Base-by-base conservation (phyloP, 2,113 vertebrate species). In the Dromas ardeola region DNA sequence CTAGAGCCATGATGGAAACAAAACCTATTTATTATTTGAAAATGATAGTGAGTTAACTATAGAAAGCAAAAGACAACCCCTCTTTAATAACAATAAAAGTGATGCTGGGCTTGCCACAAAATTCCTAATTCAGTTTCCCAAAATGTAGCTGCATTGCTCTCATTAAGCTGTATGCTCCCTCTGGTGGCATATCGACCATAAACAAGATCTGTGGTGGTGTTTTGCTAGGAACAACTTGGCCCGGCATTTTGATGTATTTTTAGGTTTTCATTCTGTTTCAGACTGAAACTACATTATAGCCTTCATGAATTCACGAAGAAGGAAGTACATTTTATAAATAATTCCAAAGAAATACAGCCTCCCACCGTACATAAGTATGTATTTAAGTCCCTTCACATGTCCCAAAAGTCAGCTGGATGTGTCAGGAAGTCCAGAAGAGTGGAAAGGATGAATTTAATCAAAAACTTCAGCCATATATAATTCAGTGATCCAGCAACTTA, bases 401-500 rank as follows among this genome's bases (percentile, higher is more conserved):
- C 61, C 32, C 32, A 47, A 11, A 56, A 87, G 56, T 84, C 86
- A 63, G 61, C 15, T 38, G 45, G 52, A 59, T n/a, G 14, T 32
- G 30, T 43, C 61, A 89, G 66, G 61, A 85, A 80, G 45, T 53
- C 76, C 29, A 42, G 23, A 65, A 29, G n/a, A 85, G 3, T 0
- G 1, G 66, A 65, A 91, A 94, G 26, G 45, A 91, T 67, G 7
- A 82, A 91, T 87, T 91, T 79, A 95, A 80, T 53, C 3, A 53
- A 70, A 86, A 82, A 88, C 89, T 83, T 78, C 20, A 93, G 42
- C 47, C 55, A 58, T 93, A 91, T 94, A 38, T 70, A 80, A 58
- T 47, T 85, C 66, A 90, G 50, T 93, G 81, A 96, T 73, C 84
- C 85, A 90, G 93, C 21, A 97, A 90, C 66, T 86, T 80, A 32